Evolutionary conservation across 2,888 invertebrate genomes (phyloP).

Genomic region (Erannis defoliaria): DNA sequence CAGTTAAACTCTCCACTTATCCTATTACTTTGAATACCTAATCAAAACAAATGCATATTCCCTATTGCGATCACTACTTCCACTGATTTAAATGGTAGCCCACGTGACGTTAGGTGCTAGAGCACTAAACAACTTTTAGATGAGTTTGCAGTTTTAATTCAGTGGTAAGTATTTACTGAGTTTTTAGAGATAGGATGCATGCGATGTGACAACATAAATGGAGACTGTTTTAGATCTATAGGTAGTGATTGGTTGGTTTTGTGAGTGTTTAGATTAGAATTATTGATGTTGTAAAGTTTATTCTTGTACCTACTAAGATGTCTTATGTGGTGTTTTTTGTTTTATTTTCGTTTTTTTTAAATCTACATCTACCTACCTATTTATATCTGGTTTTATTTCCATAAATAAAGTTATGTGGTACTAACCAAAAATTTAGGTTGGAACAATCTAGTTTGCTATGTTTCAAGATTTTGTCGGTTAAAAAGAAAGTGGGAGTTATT

Average conservation of each 20-base stretch:
- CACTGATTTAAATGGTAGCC: background rate
- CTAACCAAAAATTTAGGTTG: too few species aligned
- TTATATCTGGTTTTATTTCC: too few species aligned
- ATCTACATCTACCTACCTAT: background rate
- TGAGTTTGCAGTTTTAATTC: background rate
- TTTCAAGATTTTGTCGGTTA: too few species aligned
- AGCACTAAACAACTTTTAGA: background rate
- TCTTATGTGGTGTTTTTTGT: background rate
- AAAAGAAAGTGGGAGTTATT: too few species aligned
- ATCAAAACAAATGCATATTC: too few species aligned
- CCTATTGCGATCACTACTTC: too few species aligned
- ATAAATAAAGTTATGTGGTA: too few species aligned
- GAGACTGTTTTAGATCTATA: background rate
- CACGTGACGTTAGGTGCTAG: background rate
- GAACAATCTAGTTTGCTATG: too few species aligned
- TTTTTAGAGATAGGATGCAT: slow-evolving; percentile 22
- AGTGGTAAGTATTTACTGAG: slow-evolving; percentile 29
- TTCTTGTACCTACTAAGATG: background rate
- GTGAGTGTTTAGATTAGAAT: slow-evolving; percentile 23
- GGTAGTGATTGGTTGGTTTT: slow-evolving; percentile 15
- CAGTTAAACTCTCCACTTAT: too few species aligned
- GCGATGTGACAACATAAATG: slow-evolving; percentile 5
- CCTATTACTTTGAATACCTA: too few species aligned
- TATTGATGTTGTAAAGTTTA: slow-evolving; percentile 26
- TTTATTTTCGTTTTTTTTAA: background rate